Evolutionary conservation across 2,113 vertebrate species (phyloP).

Genomic region (Lanius ludovicianus): DNA sequence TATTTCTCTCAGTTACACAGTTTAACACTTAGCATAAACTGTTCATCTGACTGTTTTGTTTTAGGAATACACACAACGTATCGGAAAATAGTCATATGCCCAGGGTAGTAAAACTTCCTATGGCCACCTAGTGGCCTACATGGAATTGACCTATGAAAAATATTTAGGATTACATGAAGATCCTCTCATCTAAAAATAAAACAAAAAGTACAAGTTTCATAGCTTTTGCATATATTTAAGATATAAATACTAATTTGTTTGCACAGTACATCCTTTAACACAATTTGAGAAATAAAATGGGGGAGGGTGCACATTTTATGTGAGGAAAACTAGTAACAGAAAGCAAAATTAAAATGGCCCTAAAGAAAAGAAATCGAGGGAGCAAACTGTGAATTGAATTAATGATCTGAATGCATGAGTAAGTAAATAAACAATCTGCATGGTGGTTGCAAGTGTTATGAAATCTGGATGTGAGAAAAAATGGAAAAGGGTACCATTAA

Average conservation of each 20-base stretch:
- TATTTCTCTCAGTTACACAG: constrained; percentile 50
- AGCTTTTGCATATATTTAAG: constrained; percentile 78
- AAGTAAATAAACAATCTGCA: background rate
- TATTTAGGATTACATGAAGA: constrained; percentile 15
- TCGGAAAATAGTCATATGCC: constrained; percentile 27
- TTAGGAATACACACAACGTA: background rate
- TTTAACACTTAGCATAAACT: constrained; percentile 50
- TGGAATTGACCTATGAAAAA: constrained; percentile 39
- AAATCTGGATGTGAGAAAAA: background rate
- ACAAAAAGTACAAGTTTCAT: constrained; percentile 68
- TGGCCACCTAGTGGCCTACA: constrained; percentile 61
- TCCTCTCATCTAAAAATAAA: constrained; percentile 70
- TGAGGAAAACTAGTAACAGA: constrained; percentile 41
- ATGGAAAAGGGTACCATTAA: background rate
- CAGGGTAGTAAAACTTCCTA: background rate
- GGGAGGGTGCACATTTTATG: constrained; percentile 28
- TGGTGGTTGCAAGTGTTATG: background rate
- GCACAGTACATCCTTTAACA: constrained; percentile 76
- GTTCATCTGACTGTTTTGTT: background rate
- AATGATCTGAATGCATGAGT: background rate
- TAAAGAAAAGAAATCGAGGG: background rate
- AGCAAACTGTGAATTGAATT: background rate
- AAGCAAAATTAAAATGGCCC: constrained; percentile 34
- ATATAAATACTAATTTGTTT: constrained; percentile 81
- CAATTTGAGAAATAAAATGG: constrained; percentile 67